Percentiles rank a stretch among this genome's conserved stretches.
phyloP scores from a whole-genome alignment of 2,113 vertebrate species.

The Elgaria multicarinata region DNA sequence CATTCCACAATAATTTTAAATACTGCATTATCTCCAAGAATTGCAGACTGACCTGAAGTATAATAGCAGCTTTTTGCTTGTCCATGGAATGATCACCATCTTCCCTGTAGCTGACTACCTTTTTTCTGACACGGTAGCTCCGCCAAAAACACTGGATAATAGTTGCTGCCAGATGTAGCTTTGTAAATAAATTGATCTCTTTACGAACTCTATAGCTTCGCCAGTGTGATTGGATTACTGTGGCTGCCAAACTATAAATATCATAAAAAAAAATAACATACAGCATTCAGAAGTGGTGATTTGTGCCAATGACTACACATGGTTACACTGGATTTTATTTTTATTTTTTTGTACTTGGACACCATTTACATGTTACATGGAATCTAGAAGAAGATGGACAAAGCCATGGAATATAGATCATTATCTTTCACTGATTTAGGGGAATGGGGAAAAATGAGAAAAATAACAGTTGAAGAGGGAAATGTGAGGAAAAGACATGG shows the following conservation, averaged over 20 bases:
- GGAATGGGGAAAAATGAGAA: background rate
- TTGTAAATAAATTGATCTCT: conserved; percentile 53
- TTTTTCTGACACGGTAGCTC: conserved; percentile 42
- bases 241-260: conserved; percentile 71
- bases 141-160: conserved; percentile 66
- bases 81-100: conserved; percentile 4
- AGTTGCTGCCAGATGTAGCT: conserved; percentile 54
- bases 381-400: background rate
- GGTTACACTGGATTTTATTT: background rate
- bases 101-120: conserved; percentile 26
- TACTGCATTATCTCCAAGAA: too few species aligned
- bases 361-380: background rate
- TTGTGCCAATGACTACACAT: background rate
- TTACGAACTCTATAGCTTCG: conserved; percentile 65
- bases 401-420: background rate
- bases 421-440: background rate
- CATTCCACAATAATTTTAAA: too few species aligned
- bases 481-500: background rate
- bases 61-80: conserved; percentile 80
- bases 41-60: conserved; percentile 87
- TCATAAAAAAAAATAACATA: conserved; percentile 36
- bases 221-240: conserved; percentile 79
- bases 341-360: background rate
- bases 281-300: background rate
- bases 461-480: background rate